phyloP scores from a whole-genome alignment of 2,113 vertebrate species.

The Microcebus tavaratra region DNA sequence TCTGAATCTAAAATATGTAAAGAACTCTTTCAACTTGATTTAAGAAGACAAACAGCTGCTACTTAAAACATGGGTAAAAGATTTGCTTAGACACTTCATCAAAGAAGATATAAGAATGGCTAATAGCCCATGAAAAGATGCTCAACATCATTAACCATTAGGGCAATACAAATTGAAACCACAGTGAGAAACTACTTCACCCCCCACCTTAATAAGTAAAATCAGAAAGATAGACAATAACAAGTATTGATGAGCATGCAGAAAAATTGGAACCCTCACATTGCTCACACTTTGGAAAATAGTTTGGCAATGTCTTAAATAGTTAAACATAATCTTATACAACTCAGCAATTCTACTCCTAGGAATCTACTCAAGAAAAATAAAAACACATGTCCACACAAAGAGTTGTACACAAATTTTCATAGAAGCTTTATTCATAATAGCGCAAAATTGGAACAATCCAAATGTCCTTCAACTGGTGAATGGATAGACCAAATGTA shows the following conservation, averaged over 20 bases:
- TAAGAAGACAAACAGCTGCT: not conserved
- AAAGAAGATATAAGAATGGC: not conserved
- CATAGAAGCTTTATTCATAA: conserved; percentile 13
- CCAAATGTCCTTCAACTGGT: not conserved
- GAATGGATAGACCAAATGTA: not conserved
- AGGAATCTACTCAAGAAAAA: conserved; percentile 15
- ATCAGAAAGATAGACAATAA: not conserved
- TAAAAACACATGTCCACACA: not conserved
- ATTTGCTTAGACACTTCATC: not conserved
- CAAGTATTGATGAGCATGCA: not conserved
- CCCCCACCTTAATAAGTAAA: not conserved
- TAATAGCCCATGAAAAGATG: not conserved
- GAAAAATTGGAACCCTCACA: not conserved
- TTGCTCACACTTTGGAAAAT: not conserved
- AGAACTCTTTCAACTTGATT: not conserved
- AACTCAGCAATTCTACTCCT: not conserved
- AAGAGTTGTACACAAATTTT: conserved; percentile 12
- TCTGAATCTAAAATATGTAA: not conserved
- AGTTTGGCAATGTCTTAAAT: not conserved
- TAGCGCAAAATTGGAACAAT: not conserved
- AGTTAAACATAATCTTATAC: not conserved
- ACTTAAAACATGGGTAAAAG: not conserved
- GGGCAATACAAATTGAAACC: not conserved
- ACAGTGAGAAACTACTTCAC: not conserved
- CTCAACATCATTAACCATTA: not conserved